Conservation (phyloP, 2,797 vertebrate genomes). For the Hydrophis major region DNA sequence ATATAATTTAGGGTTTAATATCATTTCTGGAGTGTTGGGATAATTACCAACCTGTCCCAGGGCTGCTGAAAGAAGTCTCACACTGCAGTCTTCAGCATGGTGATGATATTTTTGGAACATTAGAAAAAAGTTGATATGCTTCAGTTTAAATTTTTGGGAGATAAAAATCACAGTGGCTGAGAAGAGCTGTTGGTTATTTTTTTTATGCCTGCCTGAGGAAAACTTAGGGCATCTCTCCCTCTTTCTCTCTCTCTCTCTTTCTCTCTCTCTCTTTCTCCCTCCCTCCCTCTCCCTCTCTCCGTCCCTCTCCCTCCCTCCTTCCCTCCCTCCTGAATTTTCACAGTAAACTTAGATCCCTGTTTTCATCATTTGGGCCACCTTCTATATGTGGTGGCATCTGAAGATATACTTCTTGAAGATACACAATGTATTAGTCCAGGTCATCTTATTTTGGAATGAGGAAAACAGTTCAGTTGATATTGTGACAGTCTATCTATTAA, state of each 20-base stretch:
- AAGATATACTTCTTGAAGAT: background rate
- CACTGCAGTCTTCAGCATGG: background rate
- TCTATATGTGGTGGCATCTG: background rate
- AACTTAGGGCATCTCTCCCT: background rate
- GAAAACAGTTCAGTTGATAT: no score
- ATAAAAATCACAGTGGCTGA: background rate
- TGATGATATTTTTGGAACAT: background rate
- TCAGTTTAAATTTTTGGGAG: background rate
- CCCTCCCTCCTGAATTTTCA: background rate
- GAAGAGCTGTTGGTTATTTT: background rate
- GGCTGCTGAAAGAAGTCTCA: slow-evolving; percentile 1
- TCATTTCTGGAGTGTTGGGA: background rate
- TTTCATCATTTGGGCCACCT: background rate
- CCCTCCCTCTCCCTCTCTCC: no score
- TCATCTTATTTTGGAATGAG: background rate
- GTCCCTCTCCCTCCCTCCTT: no score
- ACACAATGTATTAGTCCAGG: background rate
- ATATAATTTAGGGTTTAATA: background rate
- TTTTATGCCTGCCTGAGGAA: background rate
- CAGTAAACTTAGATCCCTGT: background rate
- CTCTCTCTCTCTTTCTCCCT: no score
- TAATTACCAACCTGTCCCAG: background rate
- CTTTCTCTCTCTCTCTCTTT: background rate
- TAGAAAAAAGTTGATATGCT: background rate
- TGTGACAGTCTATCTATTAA: background rate